Evolutionary conservation across 37 sponge, comb jelly and placozoan species (phyloP), one percentile per base, ranked within the genome.

Genomic region (Hexactinellida sp.): DNA sequence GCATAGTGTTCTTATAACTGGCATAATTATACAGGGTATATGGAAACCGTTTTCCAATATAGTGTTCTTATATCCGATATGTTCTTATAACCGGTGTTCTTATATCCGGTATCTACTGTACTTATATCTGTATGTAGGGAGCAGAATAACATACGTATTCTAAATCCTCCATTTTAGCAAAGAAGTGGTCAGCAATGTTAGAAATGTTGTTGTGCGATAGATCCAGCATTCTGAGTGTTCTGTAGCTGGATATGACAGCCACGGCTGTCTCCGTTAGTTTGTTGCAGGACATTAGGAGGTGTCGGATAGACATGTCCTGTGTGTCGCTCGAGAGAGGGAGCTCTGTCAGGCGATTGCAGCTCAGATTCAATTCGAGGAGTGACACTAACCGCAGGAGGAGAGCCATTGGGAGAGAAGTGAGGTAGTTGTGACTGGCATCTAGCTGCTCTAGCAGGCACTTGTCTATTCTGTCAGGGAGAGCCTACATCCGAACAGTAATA

Each of bases 201-300:
- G 37, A 25, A 25, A 94, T 88, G 0, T 36, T 25, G 84, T 92
- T 92, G 83, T 89, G 86, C 38, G 90, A 89, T 0, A 92, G 51
- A 54, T 92, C 89, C 28, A 92, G 93, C 21, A 91, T 84, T 54
- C 88, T 86, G 34, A 93, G 87, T 52, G 85, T 89, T 38, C 52
- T 86, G 82, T 38, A 90, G 24, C 90, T 90, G 85, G 25, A 38
- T 21, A 63, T 10, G 28, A 63, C 76, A 63, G 76, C 76, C 25
- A 63, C 76, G 13, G 76, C 76, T 63, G 76, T 32, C 34, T 63
- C 76, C 3, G 76, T 63, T 1, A 63, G 30, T 1, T 63, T 23
- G 34, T 63, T 63, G 34, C 3, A 32, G 3, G 76, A 10, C 21
- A 63, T 7, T 3, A 63, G 34, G 28, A 63, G 76, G 5, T n/a